phyloP scores from a whole-genome alignment of 2,113 vertebrate species.

The Athene cunicularia region DNA sequence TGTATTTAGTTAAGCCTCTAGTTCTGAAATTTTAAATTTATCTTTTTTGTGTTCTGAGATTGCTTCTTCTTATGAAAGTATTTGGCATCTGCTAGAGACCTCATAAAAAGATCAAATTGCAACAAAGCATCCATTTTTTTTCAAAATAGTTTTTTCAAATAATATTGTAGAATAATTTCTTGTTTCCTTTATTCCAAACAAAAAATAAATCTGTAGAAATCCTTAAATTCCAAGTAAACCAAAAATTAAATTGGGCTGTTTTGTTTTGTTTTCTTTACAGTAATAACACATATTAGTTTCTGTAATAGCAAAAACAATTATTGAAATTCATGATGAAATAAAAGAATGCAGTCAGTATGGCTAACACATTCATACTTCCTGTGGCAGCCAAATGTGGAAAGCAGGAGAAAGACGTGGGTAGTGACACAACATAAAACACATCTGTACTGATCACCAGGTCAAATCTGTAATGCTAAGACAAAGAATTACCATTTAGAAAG shows the following conservation, averaged over 20 bases:
- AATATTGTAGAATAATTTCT: neutral
- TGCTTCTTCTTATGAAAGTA: neutral
- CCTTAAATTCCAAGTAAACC: neutral
- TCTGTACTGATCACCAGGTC: neutral
- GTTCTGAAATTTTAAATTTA: neutral
- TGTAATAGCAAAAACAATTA: neutral
- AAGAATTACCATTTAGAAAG: constrained; percentile 9
- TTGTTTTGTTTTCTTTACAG: neutral
- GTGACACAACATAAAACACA: neutral
- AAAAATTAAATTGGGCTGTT: neutral
- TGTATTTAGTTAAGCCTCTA: neutral
- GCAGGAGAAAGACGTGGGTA: neutral
- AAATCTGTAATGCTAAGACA: neutral
- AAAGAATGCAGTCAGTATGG: neutral
- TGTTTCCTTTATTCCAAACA: neutral
- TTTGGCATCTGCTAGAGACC: neutral
- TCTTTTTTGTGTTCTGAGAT: neutral
- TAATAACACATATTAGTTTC: neutral
- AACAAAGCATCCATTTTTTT: neutral
- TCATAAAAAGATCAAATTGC: neutral
- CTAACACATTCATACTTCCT: neutral
- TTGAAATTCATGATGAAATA: too few species aligned
- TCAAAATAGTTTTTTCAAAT: neutral
- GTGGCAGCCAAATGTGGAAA: neutral
- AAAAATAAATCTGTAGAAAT: neutral